Evolutionary conservation across 2,797 vertebrate genomes (phyloP).

Genomic region (Sebastes oblongus): DNA sequence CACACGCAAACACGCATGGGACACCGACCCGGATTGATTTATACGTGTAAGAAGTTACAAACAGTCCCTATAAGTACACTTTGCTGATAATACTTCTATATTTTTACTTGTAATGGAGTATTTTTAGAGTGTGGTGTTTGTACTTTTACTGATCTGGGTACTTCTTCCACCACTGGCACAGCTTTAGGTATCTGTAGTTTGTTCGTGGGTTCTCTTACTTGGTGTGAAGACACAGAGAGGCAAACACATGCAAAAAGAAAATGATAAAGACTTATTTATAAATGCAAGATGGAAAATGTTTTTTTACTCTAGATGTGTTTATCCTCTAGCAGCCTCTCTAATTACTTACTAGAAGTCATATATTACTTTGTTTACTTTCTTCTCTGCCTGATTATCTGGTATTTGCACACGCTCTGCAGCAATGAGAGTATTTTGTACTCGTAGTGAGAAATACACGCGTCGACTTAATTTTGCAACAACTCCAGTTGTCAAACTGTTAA

Average conservation of each 20-base stretch:
- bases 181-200: background rate
- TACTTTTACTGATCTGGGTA: no score
- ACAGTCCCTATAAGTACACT: no score
- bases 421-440: background rate
- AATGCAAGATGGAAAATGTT: background rate
- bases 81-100: no score
- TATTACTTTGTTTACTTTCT: background rate
- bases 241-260: background rate
- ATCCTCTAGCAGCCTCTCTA: background rate
- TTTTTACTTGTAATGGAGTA: no score
- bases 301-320: background rate
- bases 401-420: background rate
- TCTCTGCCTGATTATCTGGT: background rate
- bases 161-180: background rate
- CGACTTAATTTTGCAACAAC: background rate
- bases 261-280: background rate
- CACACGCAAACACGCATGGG: no score
- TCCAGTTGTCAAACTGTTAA: slow-evolving; percentile 5
- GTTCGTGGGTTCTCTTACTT: background rate
- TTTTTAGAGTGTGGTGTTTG: no score
- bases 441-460: background rate
- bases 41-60: no score
- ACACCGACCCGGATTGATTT: no score
- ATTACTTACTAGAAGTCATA: background rate
- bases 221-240: background rate